Evolutionary conservation across 1,140 invertebrate species (phyloP), one percentile per base, ranked within the genome.

Genomic region (Brachionus paranguensis): DNA sequence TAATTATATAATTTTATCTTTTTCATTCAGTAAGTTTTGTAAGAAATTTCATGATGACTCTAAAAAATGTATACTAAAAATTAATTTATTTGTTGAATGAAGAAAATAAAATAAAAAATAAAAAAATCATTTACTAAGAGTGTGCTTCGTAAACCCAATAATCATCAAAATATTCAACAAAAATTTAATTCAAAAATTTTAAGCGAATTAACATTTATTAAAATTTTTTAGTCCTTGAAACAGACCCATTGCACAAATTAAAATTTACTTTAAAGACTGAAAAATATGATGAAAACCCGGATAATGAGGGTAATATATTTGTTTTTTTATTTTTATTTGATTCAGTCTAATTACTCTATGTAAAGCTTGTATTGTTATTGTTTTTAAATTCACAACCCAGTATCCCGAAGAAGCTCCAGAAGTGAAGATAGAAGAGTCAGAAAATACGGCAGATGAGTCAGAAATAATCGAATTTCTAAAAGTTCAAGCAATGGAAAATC

Each of bases 341-440:
- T 89, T 29, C 5, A 41, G 50, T 37, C 12, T 41, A 37, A 24
- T 14, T 74, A 37, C 37, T 72, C 1, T 55, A 78, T n/a, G 83
- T 85, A 37, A 68, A 89, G 88, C 86, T 37, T 76, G 91, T 4
- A 94, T 94, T 89, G 90, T 91, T 84, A 89, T 95, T 85, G 91
- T 93, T 86, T 96, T 97, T 87, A 93, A 93, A 24, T 96, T 95
- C 85, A 94, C 94, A 14, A 87, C 92, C 64, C 94, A 93, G 85
- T 98, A 97, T 90, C 96, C 96, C 3, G 95, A 97, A 87, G 94
- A 94, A 87, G 89, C 93, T 8, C 93, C 95, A 5, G 84, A 92
- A 20, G 92, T 97, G 85, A 93, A 94, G 87, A 93, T 97, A 81
- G 92, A 93, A 78, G 93, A 94, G 45, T 88, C 91, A 43, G 93